Conservation (phyloP, 1,140 invertebrate species). For the Monomorium pharaonis region DNA sequence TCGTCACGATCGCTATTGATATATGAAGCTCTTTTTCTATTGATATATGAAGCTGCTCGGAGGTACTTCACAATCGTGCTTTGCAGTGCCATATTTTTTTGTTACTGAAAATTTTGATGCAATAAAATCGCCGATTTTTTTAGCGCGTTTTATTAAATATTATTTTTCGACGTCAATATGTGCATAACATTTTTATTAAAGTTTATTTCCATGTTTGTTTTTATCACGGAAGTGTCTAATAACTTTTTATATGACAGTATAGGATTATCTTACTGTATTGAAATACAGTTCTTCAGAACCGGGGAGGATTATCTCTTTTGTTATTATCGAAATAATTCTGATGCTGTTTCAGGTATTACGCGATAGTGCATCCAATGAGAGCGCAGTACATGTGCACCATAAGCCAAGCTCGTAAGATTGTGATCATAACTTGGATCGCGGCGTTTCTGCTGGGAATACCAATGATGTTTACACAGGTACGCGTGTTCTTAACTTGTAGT, state of each 20-base stretch:
- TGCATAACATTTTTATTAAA: background rate
- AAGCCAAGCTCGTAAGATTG: constrained; percentile 88
- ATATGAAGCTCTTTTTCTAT: background rate
- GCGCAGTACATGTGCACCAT: constrained; percentile 91
- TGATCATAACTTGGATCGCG: constrained; percentile 88
- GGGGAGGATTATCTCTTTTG: background rate
- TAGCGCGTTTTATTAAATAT: background rate
- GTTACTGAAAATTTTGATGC: background rate
- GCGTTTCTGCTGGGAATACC: constrained; percentile 87
- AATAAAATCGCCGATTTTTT: background rate
- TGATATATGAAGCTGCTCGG: background rate
- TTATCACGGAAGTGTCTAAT: background rate
- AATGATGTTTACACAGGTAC: constrained; percentile 87
- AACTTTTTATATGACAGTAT: background rate
- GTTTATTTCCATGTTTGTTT: background rate
- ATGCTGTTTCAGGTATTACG: constrained; percentile 89
- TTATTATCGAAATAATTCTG: background rate
- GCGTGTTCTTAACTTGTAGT: background rate
- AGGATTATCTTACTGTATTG: background rate
- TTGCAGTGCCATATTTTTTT: background rate
- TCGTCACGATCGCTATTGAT: background rate
- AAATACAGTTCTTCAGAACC: background rate
- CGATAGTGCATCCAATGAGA: constrained; percentile 91
- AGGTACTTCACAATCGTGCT: background rate
- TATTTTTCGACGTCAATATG: background rate